A percentile compares a stretch with the other conserved stretches of the same genome.
Evolutionary conservation across 2,797 vertebrate species (phyloP).

Genomic region (Ispidina picta): DNA sequence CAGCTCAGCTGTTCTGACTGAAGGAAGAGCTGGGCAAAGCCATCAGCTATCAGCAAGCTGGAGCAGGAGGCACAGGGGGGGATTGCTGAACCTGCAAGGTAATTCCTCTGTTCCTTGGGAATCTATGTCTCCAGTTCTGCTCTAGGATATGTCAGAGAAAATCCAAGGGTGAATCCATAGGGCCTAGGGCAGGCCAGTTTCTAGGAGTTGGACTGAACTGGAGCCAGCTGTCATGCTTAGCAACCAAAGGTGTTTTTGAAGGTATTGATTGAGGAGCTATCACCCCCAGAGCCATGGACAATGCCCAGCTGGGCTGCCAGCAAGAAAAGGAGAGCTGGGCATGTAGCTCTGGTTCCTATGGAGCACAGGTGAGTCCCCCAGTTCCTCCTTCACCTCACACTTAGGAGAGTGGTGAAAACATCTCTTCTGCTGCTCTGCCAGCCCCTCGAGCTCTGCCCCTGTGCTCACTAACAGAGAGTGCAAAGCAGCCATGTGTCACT

Average conservation of each 20-base stretch:
- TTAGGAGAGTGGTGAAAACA: neutral
- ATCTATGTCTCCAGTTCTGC: neutral
- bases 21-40: neutral
- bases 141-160: neutral
- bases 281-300: accelerated
- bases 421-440: neutral
- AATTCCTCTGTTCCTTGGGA: neutral
- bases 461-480: neutral
- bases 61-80: neutral
- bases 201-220: too few relatives aligned
- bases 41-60: neutral
- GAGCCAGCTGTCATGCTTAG: neutral
- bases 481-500: neutral
- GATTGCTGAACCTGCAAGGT: neutral
- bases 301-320: neutral
- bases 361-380: neutral
- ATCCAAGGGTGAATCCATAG: neutral
- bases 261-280: neutral
- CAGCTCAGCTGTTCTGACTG: neutral
- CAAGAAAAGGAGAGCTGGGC: neutral
- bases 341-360: accelerated
- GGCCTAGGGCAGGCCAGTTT: neutral
- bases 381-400: neutral
- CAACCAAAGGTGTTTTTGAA: neutral
- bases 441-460: neutral